Conservation (phyloP, 2,888 invertebrate genomes). For the Agapostemon virescens region DNA sequence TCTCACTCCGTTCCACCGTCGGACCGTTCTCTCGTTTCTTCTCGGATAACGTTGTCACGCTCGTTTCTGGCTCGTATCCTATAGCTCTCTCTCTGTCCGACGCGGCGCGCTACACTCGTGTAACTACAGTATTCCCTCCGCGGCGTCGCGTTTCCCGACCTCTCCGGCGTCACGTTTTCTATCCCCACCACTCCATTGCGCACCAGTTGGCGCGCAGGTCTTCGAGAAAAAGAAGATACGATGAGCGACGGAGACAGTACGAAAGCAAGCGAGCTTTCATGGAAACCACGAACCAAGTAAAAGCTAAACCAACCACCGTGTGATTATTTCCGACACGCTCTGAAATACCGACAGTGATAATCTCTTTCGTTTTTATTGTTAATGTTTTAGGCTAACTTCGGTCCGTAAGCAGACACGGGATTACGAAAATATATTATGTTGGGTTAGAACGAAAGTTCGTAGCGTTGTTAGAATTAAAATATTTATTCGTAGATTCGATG, state of each 20-base stretch:
- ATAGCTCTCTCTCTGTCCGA: slow-evolving; percentile 36
- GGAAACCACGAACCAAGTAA: not conserved
- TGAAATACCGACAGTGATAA: not conserved
- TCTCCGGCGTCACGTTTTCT: slow-evolving; percentile 4
- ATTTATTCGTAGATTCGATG: too few species aligned
- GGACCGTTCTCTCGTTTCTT: slow-evolving; percentile 43
- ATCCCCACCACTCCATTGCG: not conserved
- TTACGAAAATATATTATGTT: too few species aligned
- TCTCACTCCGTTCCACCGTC: slow-evolving; percentile 58
- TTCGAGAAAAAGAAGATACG: not conserved
- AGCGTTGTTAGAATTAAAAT: too few species aligned
- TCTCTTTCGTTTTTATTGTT: too few species aligned
- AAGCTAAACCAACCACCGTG: not conserved
- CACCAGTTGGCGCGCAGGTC: not conserved
- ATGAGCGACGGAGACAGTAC: not conserved
- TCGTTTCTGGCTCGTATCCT: slow-evolving; percentile 47
- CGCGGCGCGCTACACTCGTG: slow-evolving; percentile 42
- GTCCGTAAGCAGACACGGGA: too few species aligned
- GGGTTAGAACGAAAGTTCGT: too few species aligned
- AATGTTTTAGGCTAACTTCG: too few species aligned
- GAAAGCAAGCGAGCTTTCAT: not conserved
- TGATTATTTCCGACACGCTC: not conserved
- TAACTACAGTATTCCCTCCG: slow-evolving; percentile 34
- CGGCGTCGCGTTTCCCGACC: not conserved
- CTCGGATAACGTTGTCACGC: slow-evolving; percentile 33